Evolutionary conservation across 2,888 invertebrate species (phyloP).

Genomic region (Ochropleura plecta): DNA sequence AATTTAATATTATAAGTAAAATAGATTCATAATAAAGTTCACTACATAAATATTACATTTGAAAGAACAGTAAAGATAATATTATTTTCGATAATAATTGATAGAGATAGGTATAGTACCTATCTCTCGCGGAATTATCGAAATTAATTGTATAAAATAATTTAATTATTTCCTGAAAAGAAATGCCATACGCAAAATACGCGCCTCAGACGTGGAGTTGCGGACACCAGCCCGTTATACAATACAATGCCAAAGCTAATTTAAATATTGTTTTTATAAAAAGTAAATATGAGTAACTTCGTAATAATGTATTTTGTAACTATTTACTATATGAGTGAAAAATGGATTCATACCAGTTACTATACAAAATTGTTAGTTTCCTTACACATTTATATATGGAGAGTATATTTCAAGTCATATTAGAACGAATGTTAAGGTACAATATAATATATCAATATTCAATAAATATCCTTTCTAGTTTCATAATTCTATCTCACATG

Average conservation of each 20-base stretch:
- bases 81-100: constrained; percentile 22
- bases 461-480: constrained; percentile 78
- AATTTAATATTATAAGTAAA: constrained; percentile 37
- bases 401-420: constrained; percentile 64
- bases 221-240: too few relatives aligned
- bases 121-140: constrained; percentile 30
- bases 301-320: constrained; percentile 21
- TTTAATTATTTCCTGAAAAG: constrained; percentile 3
- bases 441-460: constrained; percentile 73
- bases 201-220: too few relatives aligned
- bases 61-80: constrained; percentile 26
- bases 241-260: constrained; percentile 41
- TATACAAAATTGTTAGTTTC: constrained; percentile 62
- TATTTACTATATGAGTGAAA: constrained; percentile 25
- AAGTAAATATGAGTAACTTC: constrained; percentile 35
- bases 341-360: constrained; percentile 34
- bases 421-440: constrained; percentile 67
- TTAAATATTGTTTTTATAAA: constrained; percentile 13
- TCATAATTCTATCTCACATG: constrained; percentile 85
- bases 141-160: constrained; percentile 21
- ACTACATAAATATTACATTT: constrained; percentile 31
- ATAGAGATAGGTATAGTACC: constrained; percentile 22
- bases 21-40: constrained; percentile 36
- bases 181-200: too few relatives aligned
- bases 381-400: constrained; percentile 56